These are phyloP conservation scores for Reticulitermes lucifugus DNA, from an alignment of 2,888 invertebrate species.

Conservation along the genomic window DNA sequence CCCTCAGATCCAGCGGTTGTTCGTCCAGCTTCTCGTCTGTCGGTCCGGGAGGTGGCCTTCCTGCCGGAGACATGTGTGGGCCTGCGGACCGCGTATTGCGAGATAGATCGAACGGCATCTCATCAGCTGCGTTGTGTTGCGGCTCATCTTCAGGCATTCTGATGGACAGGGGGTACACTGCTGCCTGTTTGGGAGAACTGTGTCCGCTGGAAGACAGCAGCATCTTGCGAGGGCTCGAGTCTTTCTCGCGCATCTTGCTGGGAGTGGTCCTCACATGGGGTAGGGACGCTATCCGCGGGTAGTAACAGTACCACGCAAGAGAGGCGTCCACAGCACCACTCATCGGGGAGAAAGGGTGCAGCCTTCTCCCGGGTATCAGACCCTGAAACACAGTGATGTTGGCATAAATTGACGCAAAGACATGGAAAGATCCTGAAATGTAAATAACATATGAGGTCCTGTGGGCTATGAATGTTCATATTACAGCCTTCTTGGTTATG, in stretches of 20 bases:
- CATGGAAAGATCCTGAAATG: too few relatives aligned
- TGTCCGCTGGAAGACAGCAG: constrained; percentile 69
- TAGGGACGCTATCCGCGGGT: constrained; percentile 64
- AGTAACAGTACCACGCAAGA: constrained; percentile 66
- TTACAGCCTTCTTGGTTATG: too few relatives aligned
- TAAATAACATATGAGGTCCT: neutral
- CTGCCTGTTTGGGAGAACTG: constrained; percentile 79
- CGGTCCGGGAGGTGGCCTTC: constrained; percentile 65
- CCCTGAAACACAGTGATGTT: constrained; percentile 25
- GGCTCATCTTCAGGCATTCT: constrained; percentile 61
- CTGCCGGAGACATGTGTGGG: constrained; percentile 58
- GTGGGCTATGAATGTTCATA: too few relatives aligned
- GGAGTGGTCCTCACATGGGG: constrained; percentile 60
- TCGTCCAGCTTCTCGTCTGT: constrained; percentile 65
- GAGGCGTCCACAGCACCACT: constrained; percentile 81
- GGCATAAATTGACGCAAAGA: too few relatives aligned
- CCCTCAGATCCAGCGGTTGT: constrained; percentile 88
- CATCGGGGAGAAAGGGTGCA: constrained; percentile 65
- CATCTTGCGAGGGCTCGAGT: constrained; percentile 92
- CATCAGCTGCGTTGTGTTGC: constrained; percentile 60
- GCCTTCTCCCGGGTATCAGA: constrained; percentile 22
- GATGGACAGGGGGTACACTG: constrained; percentile 76
- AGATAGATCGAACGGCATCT: constrained; percentile 77
- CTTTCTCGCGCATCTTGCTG: constrained; percentile 89
- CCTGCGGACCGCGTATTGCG: constrained; percentile 58